Conservation (phyloP, 2,888 invertebrate genomes). For the Dryadula phaetusa region DNA sequence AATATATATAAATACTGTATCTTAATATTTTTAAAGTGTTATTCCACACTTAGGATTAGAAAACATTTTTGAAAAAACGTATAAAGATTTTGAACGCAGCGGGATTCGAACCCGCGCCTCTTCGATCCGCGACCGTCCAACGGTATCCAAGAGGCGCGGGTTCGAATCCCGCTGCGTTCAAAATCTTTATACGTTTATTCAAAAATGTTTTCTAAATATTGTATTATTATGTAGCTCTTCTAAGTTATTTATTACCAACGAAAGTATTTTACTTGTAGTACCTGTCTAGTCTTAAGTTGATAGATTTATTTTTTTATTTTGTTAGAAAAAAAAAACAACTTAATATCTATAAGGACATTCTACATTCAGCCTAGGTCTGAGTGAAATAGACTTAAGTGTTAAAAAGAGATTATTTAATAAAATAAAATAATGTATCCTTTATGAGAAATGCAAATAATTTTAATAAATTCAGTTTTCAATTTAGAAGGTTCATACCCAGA, state of each 20-base stretch:
- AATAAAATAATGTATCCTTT: not conserved
- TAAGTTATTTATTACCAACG: conserved; percentile 53
- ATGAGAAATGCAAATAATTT: not conserved
- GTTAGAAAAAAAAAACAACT: conserved; percentile 48
- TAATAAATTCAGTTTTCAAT: too few relatives aligned
- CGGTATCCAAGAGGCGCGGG: too few relatives aligned
- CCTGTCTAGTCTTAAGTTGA: conserved; percentile 81
- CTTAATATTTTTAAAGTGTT: too few relatives aligned
- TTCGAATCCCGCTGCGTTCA: too few relatives aligned
- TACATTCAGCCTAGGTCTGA: conserved; percentile 12
- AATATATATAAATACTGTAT: too few relatives aligned
- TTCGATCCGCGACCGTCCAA: too few relatives aligned
- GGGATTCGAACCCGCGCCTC: too few relatives aligned
- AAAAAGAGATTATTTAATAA: not conserved
- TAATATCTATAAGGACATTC: conserved; percentile 39
- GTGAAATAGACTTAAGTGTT: conserved; percentile 1
- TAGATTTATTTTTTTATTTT: conserved; percentile 55
- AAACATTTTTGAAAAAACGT: too few relatives aligned
- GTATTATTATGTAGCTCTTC: conserved; percentile 27
- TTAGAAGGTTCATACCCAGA: too few relatives aligned
- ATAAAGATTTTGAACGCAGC: too few relatives aligned
- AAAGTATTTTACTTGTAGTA: conserved; percentile 82
- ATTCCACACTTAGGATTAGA: too few relatives aligned
- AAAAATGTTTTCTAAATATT: not conserved
- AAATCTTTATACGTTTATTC: too few relatives aligned